phyloP scores from a whole-genome alignment of 2,888 invertebrate species.

The Rhynchonema sp. region DNA sequence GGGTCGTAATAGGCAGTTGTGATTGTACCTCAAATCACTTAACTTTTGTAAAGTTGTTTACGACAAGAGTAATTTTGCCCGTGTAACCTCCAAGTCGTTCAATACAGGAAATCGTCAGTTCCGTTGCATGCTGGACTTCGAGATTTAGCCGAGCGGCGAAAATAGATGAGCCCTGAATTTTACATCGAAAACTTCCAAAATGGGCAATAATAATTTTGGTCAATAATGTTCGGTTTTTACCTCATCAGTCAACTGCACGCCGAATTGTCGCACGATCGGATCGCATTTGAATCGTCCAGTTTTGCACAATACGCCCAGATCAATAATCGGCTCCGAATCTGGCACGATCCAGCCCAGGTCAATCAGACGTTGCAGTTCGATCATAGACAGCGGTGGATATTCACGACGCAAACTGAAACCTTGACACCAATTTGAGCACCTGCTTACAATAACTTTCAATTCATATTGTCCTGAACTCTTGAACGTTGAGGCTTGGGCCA shows the following conservation, averaged over 20 bases:
- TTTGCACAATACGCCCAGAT: constrained; percentile 59
- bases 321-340: constrained; percentile 56
- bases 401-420: constrained; percentile 49
- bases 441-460: no score
- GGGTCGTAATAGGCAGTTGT: constrained; percentile 81
- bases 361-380: constrained; percentile 61
- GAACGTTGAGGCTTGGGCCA: no score
- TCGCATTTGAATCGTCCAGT: constrained; percentile 51
- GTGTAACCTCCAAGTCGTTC: constrained; percentile 77
- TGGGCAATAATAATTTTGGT: background rate
- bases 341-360: constrained; percentile 68
- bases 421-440: no score
- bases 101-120: constrained; percentile 75
- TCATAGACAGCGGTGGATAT: constrained; percentile 68
- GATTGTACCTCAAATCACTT: no score
- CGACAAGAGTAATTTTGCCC: no score
- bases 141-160: constrained; percentile 76
- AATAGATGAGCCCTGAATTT: constrained; percentile 48
- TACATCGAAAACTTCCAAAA: no score
- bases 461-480: no score
- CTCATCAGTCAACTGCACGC: constrained; percentile 75
- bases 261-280: constrained; percentile 57
- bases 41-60: no score
- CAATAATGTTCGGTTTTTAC: constrained; percentile 22
- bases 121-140: constrained; percentile 88